Base-by-base conservation (phyloP, 2,888 invertebrate species). In the Crepidodera aurea region DNA sequence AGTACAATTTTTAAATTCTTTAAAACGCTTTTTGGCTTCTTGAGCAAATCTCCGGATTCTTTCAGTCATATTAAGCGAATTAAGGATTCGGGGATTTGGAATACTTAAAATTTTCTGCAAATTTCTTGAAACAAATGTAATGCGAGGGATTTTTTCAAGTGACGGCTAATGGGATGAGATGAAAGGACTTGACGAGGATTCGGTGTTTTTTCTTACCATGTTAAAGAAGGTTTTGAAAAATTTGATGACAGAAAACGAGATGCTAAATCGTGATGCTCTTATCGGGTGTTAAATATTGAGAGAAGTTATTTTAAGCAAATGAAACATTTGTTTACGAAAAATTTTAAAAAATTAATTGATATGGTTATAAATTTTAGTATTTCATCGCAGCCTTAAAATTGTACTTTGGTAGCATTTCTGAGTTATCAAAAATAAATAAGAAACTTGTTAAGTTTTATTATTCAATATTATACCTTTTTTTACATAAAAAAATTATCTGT, bases 1-100 rank as follows among this genome's bases (percentile, higher is more conserved):
- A 79, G 78, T 72, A 76, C 78, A 78, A 78, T 79, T 79, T 79
- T 79, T 79, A 77, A 75, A 77, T 76, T 79, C 74, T 72, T 76
- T 75, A 73, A 76, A 75, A 73, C 71, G 75, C 73, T 74, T 76
- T 73, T 76, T 77, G 78, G 76, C 78, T 77, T 77, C 75, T 75
- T 71, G 72, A 77, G 75, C 76, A 73, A 76, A 76, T 74, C 73
- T 72, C 69, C 69, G 67, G 58, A 69, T 67, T 68, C 70, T 67
- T 70, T 69, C 66, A 61, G 66, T 66, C 69, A 71, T 73, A 75
- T 74, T 74, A 73, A 70, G 71, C 70, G 74, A 75, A 74, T 75
- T 75, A 75, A 64, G 67, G 65, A 67, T 65, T 64, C 57, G 53
- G 56, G 62, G 63, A 62, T 65, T 63, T 56, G 62, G 61, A 60